Conservation (phyloP, 1,140 invertebrate species). For the Neotoxoptera formosana region DNA sequence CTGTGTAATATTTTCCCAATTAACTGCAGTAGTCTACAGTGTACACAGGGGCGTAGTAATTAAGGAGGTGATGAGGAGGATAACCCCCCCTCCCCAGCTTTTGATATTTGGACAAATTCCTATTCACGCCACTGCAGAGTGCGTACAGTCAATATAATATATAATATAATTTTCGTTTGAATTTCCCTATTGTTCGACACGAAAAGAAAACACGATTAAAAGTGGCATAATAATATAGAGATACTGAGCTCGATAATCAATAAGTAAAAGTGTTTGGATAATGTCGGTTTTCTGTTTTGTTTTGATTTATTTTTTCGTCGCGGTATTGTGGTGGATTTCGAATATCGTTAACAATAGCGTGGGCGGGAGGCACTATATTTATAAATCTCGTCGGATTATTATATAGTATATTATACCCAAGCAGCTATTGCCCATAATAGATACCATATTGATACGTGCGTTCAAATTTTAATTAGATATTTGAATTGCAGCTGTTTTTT, state of each 20-base stretch:
- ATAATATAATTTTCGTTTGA: not conserved
- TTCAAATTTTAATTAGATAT: slow-evolving; percentile 24
- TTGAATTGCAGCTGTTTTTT: not conserved
- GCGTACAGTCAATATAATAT: too few relatives aligned
- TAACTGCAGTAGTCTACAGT: not conserved
- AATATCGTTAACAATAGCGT: not conserved
- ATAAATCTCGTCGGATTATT: not conserved
- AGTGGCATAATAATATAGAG: not conserved
- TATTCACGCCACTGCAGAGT: too few relatives aligned
- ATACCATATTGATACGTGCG: too few relatives aligned
- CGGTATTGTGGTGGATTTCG: slow-evolving; percentile 29
- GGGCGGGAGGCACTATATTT: not conserved
- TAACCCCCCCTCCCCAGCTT: too few relatives aligned
- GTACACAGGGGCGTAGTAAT: too few relatives aligned
- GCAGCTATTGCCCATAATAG: not conserved
- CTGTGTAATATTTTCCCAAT: not conserved
- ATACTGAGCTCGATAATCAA: not conserved
- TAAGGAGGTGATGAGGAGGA: too few relatives aligned
- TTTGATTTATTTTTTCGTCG: not conserved
- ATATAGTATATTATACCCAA: not conserved
- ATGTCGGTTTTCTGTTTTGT: not conserved
- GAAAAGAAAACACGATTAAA: not conserved
- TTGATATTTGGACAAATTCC: too few relatives aligned
- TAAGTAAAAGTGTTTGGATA: slow-evolving; percentile 38
- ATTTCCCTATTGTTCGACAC: not conserved